phyloP scores from a whole-genome alignment of 2,797 vertebrate genomes.

The Darevskia nairensis region DNA sequence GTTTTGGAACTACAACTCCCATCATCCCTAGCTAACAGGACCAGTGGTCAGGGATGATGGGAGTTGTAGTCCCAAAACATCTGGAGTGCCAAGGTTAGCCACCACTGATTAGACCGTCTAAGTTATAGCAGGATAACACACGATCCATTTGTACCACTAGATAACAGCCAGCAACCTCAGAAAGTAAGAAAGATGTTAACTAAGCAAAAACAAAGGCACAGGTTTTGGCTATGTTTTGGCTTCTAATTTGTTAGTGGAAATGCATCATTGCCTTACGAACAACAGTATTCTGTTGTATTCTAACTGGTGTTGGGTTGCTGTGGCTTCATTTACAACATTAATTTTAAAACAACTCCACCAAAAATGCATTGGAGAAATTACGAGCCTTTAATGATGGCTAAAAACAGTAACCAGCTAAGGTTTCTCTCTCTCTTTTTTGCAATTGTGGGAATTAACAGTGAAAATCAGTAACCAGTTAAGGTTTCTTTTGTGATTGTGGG shows the following conservation, averaged over 20 bases:
- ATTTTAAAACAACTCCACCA: not conserved
- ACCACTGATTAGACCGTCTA: too few species aligned
- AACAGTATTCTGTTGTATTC: not conserved
- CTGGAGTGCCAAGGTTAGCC: too few species aligned
- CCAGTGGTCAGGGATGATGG: too few species aligned
- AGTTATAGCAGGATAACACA: not conserved
- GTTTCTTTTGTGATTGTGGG: conserved; percentile 7
- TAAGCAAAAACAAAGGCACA: conserved; percentile 1
- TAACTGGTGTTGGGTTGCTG: not conserved
- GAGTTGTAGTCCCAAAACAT: too few species aligned
- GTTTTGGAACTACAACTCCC: too few species aligned
- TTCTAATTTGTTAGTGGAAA: not conserved
- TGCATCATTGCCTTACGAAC: not conserved
- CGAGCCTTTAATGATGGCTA: conserved; percentile 2
- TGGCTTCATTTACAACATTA: not conserved
- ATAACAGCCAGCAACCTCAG: not conserved
- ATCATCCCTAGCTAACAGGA: too few species aligned
- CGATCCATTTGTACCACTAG: not conserved
- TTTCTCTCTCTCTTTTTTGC: not conserved
- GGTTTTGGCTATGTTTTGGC: too few species aligned
- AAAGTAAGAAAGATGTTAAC: not conserved
- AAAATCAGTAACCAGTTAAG: not conserved
- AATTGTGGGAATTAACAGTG: not conserved
- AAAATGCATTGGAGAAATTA: not conserved
- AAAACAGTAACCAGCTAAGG: conserved; percentile 4